These are phyloP conservation scores for Ruditapes philippinarum DNA, from an alignment of 1,140 invertebrate genomes.

Conservation along the genomic window DNA sequence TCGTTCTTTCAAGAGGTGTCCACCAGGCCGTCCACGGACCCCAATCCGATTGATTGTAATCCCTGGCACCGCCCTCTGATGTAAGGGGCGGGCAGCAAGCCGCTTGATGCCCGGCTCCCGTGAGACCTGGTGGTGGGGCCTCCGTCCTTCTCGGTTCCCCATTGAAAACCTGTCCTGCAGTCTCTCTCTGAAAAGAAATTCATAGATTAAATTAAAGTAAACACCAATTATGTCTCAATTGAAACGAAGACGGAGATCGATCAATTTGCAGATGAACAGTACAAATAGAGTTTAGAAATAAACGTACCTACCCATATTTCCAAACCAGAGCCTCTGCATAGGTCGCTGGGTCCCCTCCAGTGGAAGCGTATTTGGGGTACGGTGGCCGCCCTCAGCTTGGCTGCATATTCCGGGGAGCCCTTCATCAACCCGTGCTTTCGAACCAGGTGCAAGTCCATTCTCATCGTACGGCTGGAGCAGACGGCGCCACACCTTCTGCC, in stretches of 20 bases:
- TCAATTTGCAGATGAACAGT: no score
- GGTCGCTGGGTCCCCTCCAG: background rate
- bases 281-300: no score
- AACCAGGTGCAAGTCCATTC: background rate
- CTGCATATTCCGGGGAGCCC: background rate
- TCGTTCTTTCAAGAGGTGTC: background rate
- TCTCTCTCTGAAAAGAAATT: background rate
- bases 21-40: background rate
- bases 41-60: background rate
- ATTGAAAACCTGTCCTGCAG: background rate
- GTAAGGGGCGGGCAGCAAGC: background rate
- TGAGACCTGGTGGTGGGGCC: background rate
- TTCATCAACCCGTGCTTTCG: background rate
- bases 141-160: background rate
- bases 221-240: no score
- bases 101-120: background rate
- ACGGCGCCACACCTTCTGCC: background rate
- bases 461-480: background rate
- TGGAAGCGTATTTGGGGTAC: no score
- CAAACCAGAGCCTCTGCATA: background rate
- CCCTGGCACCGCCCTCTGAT: background rate
- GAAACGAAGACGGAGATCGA: no score
- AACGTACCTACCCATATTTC: background rate
- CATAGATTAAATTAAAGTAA: no score
- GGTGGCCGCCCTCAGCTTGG: background rate